Percentiles rank a stretch among this genome's conserved stretches.
These are phyloP conservation scores for Epinotia ramella DNA, from an alignment of 2,888 invertebrate genomes.

Conservation along the genomic window DNA sequence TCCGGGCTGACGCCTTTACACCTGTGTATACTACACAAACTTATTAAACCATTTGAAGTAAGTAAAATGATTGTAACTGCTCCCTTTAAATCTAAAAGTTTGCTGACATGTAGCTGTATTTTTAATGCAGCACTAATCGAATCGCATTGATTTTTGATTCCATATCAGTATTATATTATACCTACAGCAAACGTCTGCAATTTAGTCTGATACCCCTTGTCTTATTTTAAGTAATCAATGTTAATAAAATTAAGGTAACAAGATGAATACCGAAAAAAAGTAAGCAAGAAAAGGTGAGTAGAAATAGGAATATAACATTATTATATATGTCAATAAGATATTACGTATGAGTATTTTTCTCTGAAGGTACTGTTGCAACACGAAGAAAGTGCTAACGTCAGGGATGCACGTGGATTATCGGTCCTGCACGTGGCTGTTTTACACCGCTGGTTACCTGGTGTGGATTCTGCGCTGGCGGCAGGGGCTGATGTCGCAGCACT, in stretches of 20 bases:
- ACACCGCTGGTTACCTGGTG: slow-evolving; percentile 57
- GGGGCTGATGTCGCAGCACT: slow-evolving; percentile 19
- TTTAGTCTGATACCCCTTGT: too few species aligned
- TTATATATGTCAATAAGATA: not conserved
- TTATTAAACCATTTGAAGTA: slow-evolving; percentile 51
- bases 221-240: too few species aligned
- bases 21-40: slow-evolving; percentile 54
- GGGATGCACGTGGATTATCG: slow-evolving; percentile 55
- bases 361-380: slow-evolving; percentile 11
- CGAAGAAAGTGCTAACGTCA: slow-evolving; percentile 50
- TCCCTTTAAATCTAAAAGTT: not conserved
- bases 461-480: slow-evolving; percentile 35
- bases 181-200: too few species aligned
- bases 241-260: too few species aligned
- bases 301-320: too few species aligned
- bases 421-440: slow-evolving; percentile 60
- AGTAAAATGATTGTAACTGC: not conserved
- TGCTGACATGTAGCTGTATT: too few species aligned
- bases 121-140: too few species aligned
- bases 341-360: not conserved
- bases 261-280: too few species aligned
- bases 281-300: too few species aligned
- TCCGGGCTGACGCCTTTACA: slow-evolving; percentile 61
- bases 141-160: too few species aligned
- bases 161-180: too few species aligned